phyloP scores from a whole-genome alignment of 2,113 vertebrate species.

The Cinclus mexicanus region DNA sequence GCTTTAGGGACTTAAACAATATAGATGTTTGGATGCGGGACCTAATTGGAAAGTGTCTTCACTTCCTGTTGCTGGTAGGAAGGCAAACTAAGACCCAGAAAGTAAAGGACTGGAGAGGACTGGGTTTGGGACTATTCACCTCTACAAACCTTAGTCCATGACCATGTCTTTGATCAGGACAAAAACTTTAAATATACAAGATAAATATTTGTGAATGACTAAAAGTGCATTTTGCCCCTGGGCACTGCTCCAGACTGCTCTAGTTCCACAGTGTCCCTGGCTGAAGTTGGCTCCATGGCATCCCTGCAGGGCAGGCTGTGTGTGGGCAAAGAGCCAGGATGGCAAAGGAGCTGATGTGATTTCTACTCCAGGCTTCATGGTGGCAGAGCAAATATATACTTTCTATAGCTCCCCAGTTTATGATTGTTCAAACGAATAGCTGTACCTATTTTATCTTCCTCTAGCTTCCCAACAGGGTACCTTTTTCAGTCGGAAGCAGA shows the following conservation, averaged over 20 bases:
- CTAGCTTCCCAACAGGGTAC: background rate
- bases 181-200: background rate
- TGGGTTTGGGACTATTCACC: background rate
- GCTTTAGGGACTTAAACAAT: background rate
- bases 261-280: background rate
- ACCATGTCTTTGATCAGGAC: background rate
- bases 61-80: rapidly evolving
- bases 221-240: background rate
- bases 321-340: no score
- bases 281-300: background rate
- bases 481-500: background rate
- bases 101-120: background rate
- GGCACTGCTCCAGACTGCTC: background rate
- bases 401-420: background rate
- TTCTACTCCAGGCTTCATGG: background rate
- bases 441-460: background rate
- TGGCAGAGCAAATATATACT: background rate
- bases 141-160: background rate
- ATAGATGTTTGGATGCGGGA: background rate
- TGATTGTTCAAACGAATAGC: background rate
- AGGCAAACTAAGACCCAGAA: background rate
- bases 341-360: background rate
- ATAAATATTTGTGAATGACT: background rate
- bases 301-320: background rate
- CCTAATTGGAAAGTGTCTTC: background rate